Evolutionary conservation across 2,797 vertebrate genomes (phyloP).

Genomic region (Arnoldichthys spilopterus): DNA sequence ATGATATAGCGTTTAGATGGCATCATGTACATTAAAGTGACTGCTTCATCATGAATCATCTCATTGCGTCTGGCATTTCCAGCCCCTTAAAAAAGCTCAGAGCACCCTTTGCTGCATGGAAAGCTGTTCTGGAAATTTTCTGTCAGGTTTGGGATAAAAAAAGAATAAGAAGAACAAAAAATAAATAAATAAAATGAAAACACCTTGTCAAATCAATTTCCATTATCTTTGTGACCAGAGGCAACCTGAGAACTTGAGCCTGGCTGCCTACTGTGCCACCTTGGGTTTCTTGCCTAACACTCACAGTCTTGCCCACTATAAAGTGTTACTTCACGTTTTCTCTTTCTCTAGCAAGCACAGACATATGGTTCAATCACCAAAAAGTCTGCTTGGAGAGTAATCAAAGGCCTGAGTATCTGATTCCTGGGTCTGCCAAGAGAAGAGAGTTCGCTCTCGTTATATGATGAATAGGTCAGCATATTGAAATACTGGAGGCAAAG

Average conservation of each 20-base stretch:
- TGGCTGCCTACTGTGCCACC: background rate
- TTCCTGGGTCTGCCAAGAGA: background rate
- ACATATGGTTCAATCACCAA: background rate
- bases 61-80: constrained; percentile 35
- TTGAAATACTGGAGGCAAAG: background rate
- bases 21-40: constrained; percentile 28
- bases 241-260: background rate
- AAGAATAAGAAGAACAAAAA: background rate
- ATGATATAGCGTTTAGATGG: constrained; percentile 20
- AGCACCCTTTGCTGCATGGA: background rate
- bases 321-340: background rate
- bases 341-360: background rate
- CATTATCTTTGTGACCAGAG: constrained; percentile 17
- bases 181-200: background rate
- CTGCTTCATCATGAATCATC: constrained; percentile 25
- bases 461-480: background rate
- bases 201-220: constrained; percentile 32
- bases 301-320: background rate
- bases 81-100: constrained; percentile 13
- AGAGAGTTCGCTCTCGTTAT: background rate
- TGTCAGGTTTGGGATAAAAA: constrained; percentile 18
- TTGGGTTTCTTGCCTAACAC: background rate
- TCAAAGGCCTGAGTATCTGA: background rate
- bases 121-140: constrained; percentile 6
- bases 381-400: background rate